phyloP scores from a whole-genome alignment of 2,888 invertebrate genomes.

The Scaptomyza caliginosa region DNA sequence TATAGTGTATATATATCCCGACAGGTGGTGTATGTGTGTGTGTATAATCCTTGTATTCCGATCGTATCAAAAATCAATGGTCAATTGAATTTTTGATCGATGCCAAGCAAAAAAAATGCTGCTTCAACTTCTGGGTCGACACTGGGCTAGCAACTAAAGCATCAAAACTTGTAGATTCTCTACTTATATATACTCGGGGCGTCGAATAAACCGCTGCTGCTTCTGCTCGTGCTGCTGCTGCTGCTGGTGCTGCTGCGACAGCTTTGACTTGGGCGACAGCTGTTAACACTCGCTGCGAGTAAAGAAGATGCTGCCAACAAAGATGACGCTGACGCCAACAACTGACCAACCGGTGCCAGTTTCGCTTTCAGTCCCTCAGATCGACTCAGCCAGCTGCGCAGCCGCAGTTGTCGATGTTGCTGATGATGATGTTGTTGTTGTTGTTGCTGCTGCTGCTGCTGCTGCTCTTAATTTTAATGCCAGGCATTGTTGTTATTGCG shows the following conservation, averaged over 20 bases:
- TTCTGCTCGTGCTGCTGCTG: constrained; percentile 19
- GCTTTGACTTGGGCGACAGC: constrained; percentile 80
- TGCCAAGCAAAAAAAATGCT: constrained; percentile 70
- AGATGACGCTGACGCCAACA: constrained; percentile 38
- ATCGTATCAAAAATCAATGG: constrained; percentile 83
- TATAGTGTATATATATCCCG: constrained; percentile 35
- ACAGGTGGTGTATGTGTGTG: constrained; percentile 26
- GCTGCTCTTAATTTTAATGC: constrained; percentile 47
- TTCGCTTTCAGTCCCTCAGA: constrained; percentile 40
- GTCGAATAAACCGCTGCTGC: constrained; percentile 26
- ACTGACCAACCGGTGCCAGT: constrained; percentile 64
- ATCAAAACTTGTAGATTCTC: constrained; percentile 83
- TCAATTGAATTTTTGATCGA: constrained; percentile 83
- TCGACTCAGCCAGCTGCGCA: constrained; percentile 32
- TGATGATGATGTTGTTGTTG: constrained; percentile 24
- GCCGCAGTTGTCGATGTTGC: constrained; percentile 22
- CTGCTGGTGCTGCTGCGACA: constrained; percentile 17
- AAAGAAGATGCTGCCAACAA: constrained; percentile 66
- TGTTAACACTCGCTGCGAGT: constrained; percentile 77
- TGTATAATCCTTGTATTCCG: constrained; percentile 68
- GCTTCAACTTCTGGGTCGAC: constrained; percentile 83
- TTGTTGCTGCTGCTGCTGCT: constrained; percentile 29
- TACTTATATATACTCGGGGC: constrained; percentile 82
- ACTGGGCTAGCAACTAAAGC: constrained; percentile 84
- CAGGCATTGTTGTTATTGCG: constrained; percentile 36